Base-by-base conservation (phyloP, 2,888 invertebrate genomes). In the Trachelus stipa region DNA sequence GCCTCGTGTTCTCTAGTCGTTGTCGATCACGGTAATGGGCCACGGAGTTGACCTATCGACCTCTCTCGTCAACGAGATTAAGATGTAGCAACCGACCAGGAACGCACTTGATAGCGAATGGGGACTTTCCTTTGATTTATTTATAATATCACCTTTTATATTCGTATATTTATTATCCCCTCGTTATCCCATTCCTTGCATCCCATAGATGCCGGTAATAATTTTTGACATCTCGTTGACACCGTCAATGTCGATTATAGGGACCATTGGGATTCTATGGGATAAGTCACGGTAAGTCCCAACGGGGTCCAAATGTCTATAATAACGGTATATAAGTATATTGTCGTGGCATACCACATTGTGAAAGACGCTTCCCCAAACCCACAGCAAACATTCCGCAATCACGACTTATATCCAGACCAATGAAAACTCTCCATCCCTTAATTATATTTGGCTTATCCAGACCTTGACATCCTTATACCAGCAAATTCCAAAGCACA, bases 1-100 rank as follows among this genome's bases (percentile, higher is more conserved):
- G 78, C 75, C 68, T 73, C 78, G 76, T 78, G 78, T 78, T 78
- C 56, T 78, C 78, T 78, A 78, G 75, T 73, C 75, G 73, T 78
- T 78, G 77, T 78, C 78, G 78, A 78, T 78, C 78, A 34, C 76
- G 74, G 78, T 78, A 78, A 78, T 78, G 78, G 78, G 78, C 78
- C 78, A 78, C 76, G 78, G 78, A 78, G 75, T 78, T 75, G 78
- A 78, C 78, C 78, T 40, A 34, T 37, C 73, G 78, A 78, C 78
- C 76, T 73, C 76, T 40, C 71, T 71, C 75, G 71, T 69, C 75
- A 78, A 78, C 74, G 74, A 74, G 78, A 78, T 78, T 78, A 75
- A 78, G 78, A 78, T 78, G 78, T 78, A 78, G 78, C 78, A 78
- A 78, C 37, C 71, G 40, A 56, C 56, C 9, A 15, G 56, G 23